phyloP scores from a whole-genome alignment of 35 echinoderm and acorn worm species.

The Lytechinus pictus region DNA sequence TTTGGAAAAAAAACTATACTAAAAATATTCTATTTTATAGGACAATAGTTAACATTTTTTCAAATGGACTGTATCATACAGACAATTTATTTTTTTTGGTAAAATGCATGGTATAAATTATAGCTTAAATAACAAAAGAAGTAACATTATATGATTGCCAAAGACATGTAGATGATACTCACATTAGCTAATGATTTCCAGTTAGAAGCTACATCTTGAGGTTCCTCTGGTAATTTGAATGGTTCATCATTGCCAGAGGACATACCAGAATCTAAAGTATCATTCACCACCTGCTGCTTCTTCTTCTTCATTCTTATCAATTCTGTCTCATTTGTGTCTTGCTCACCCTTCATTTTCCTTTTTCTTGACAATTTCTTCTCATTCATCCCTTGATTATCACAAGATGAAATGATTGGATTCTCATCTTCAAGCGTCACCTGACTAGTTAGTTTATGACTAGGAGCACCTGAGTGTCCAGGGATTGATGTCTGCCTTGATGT shows the following conservation, averaged over 20 bases:
- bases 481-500: background rate
- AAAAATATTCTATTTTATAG: too few species aligned
- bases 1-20: too few species aligned
- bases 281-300: background rate
- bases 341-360: constrained; percentile 35
- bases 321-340: constrained; percentile 25
- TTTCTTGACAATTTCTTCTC: constrained; percentile 27
- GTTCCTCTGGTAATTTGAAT: background rate
- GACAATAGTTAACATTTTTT: too few species aligned
- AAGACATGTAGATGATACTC: background rate
- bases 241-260: background rate
- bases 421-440: background rate
- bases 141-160: too few species aligned
- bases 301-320: background rate
- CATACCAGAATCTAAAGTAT: constrained; percentile 42
- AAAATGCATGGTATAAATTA: too few species aligned
- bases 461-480: background rate
- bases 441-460: background rate
- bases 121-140: too few species aligned
- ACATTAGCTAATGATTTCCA: constrained; percentile 60
- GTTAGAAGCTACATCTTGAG: constrained; percentile 57
- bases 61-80: too few species aligned
- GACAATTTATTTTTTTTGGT: too few species aligned
- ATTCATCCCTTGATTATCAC: background rate
- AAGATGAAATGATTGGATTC: background rate